Conservation (phyloP, 2,888 invertebrate species). For the Melipona beecheii region DNA sequence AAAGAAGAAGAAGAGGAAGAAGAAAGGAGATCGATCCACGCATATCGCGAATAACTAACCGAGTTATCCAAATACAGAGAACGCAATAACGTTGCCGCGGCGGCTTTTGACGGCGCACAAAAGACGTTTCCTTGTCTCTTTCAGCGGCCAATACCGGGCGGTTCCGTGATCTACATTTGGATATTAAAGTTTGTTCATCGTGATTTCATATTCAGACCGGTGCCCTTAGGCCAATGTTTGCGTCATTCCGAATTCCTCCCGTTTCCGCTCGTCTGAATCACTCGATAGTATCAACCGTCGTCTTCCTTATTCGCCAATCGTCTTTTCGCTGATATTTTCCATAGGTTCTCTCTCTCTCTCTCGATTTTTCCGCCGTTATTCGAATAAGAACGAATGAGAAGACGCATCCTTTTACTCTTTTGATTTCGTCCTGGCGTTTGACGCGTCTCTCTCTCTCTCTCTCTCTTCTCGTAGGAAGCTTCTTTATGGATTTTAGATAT, state of each 20-base stretch:
- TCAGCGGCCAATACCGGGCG: conserved; percentile 31
- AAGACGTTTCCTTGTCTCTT: conserved; percentile 44
- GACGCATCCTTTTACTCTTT: conserved; percentile 9
- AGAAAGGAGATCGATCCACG: conserved; percentile 19
- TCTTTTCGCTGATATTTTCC: background rate
- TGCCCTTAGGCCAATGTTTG: conserved; percentile 70
- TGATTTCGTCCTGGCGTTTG: conserved; percentile 51
- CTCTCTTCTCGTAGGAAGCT: background rate
- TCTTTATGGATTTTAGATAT: background rate
- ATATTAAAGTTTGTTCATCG: conserved; percentile 74
- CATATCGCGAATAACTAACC: conserved; percentile 16
- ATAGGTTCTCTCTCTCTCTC: too few relatives aligned
- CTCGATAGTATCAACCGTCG: conserved; percentile 36
- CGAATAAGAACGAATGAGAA: conserved; percentile 13
- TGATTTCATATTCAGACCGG: conserved; percentile 69
- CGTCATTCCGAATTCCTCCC: conserved; percentile 65
- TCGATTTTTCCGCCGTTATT: conserved; percentile 53
- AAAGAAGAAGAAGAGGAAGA: too few relatives aligned
- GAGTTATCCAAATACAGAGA: background rate
- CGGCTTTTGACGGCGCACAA: conserved; percentile 27
- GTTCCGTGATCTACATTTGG: conserved; percentile 63
- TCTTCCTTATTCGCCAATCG: conserved; percentile 32
- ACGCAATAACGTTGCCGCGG: conserved; percentile 34
- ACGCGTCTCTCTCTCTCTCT: conserved; percentile 8
- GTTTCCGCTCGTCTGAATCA: conserved; percentile 35